A percentile compares a stretch with the other conserved stretches of the same genome.
Evolutionary conservation across 2,797 vertebrate genomes (phyloP).

Genomic region (Falco rusticolus): DNA sequence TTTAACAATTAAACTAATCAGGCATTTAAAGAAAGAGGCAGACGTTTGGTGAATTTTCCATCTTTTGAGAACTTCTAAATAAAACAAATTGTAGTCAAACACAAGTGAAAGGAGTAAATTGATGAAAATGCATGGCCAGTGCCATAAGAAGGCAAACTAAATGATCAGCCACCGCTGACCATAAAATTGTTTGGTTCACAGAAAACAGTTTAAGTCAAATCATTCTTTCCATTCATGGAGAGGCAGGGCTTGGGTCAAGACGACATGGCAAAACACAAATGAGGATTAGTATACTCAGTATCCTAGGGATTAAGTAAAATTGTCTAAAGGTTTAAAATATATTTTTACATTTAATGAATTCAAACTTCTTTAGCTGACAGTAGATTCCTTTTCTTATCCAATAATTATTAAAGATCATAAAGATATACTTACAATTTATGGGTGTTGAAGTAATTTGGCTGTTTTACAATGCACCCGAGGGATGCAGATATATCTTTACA

Average conservation of each 20-base stretch:
- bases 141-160: neutral
- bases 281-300: constrained; percentile 12
- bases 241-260: neutral
- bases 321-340: constrained; percentile 60
- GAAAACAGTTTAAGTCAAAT: neutral
- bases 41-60: neutral
- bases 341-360: constrained; percentile 54
- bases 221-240: neutral
- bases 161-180: neutral
- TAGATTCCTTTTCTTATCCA: constrained; percentile 56
- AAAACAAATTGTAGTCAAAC: neutral
- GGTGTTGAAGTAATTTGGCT: constrained; percentile 59
- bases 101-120: neutral
- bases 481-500: constrained; percentile 39
- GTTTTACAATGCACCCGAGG: constrained; percentile 52
- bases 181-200: neutral
- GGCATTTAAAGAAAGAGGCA: neutral
- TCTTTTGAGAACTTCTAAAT: neutral
- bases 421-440: constrained; percentile 47
- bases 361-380: constrained; percentile 7
- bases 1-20: neutral
- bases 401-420: constrained; percentile 69
- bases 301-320: constrained; percentile 29
- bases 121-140: neutral
- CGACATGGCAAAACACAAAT: neutral